Conservation (phyloP, 2,797 vertebrate genomes). For the Prionace glauca region DNA sequence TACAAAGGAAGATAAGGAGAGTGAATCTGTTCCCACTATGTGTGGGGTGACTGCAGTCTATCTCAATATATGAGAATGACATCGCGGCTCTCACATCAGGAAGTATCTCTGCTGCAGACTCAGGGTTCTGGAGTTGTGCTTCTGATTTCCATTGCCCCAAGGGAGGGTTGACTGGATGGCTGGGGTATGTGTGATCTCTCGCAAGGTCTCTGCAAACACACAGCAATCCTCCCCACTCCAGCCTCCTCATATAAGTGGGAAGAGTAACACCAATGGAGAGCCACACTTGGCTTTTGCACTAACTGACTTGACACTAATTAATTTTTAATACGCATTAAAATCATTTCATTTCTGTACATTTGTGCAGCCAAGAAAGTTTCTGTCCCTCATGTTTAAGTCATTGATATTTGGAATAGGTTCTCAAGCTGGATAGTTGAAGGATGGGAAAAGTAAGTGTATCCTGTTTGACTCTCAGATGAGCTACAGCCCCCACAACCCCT, state of each 20-base stretch:
- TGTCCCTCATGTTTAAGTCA: not conserved
- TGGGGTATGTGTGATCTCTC: not conserved
- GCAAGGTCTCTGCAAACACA: not conserved
- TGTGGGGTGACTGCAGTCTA: not conserved
- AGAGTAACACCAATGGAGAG: not conserved
- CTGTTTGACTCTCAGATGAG: not conserved
- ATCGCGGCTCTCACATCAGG: not conserved
- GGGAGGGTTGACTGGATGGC: not conserved
- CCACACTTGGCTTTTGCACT: not conserved
- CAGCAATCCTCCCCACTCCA: not conserved
- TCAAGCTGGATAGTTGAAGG: not conserved
- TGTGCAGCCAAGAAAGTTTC: not conserved
- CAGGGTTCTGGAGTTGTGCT: not conserved
- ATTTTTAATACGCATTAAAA: not conserved
- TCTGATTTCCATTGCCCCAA: not conserved
- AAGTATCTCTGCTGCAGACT: not conserved
- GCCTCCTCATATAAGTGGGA: not conserved
- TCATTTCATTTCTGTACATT: not conserved
- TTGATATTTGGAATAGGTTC: not conserved
- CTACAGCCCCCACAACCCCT: not conserved
- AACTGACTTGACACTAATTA: not conserved
- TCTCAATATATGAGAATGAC: not conserved
- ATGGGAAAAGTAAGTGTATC: not conserved
- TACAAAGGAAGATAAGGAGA: not conserved
- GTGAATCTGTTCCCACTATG: not conserved